Evolutionary conservation across 2,113 vertebrate genomes (phyloP).

Genomic region (Pionites leucogaster): DNA sequence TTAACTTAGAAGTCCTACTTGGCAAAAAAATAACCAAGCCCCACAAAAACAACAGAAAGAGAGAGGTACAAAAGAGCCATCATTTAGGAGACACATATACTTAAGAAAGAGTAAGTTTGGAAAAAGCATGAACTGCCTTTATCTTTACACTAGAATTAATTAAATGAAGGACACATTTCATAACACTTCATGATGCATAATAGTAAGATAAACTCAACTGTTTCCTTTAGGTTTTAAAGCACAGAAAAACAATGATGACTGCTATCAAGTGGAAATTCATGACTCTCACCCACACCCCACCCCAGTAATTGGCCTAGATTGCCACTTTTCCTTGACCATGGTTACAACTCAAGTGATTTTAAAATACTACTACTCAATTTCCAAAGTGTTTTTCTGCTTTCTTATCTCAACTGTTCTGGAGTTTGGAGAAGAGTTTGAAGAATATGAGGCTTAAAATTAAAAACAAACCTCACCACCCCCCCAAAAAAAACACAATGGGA

Average conservation of each 20-base stretch:
- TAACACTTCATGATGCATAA: neutral
- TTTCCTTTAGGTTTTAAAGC: neutral
- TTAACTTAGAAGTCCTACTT: neutral
- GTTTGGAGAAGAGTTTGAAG: neutral
- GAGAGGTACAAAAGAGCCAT: neutral
- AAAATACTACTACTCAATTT: neutral
- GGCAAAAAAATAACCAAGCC: neutral
- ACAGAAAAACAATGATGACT: neutral
- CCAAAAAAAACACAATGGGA: neutral
- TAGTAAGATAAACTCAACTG: neutral
- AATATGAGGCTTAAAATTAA: neutral
- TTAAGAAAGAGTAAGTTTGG: neutral
- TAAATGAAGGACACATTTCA: neutral
- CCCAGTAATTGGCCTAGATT: neutral
- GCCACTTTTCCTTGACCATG: neutral
- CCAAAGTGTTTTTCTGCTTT: neutral
- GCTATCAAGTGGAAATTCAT: slow-evolving; percentile 5
- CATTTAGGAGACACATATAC: neutral
- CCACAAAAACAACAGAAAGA: neutral
- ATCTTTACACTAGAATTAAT: neutral
- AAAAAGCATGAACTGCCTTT: neutral
- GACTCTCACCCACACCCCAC: neutral
- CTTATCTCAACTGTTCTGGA: neutral
- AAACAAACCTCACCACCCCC: neutral
- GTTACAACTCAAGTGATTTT: neutral